Base-by-base conservation (phyloP, 2,888 invertebrate species). In the Rosalia funebris region DNA sequence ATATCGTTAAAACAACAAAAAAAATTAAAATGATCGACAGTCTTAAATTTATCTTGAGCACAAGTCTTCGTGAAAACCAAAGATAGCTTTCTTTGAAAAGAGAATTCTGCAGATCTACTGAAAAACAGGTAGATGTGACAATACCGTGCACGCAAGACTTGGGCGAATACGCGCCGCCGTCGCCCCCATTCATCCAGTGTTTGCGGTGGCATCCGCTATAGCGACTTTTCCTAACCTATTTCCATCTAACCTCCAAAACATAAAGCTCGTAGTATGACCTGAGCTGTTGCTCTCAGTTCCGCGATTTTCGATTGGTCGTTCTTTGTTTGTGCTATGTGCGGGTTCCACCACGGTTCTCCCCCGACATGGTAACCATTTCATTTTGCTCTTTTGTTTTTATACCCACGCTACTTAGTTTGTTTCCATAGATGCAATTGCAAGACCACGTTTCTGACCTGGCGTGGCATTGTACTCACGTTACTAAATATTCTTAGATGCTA, bases 181-280 rank as follows among this genome's bases (percentile, higher is more conserved):
- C 25, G 4, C 5, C 11, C 34, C 25, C 50, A 50, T 39, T 39
- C 37, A 50, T 31, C 39, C 20, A 50, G 50, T 50, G 50, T 15
- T 39, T 50, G 50, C 37, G 37, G 25, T 12, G 50, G 39, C 37
- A 16, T 25, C 20, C 50, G 50, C 19, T 11, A 34, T 25, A 34
- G 50, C 39, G 50, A 25, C 39, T 44, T 50, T 39, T 20, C 39
- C 12, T 50, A 50, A 50, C 50, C 50, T 50, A 19, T 25, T 50
- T 25, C 15, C 19, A 36, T 20, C 10, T 25, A 25, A 25, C 25
- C 25, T 34, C 7, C 10, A 34, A 10, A n/a, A 2, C 34, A 34
- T 3, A 34, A 2, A n/a, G 34, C 11, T n/a, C 34, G 5, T 7
- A n/a, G 5, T 11, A 34, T 34, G 34, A 34, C 34, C 11, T 10